Evolutionary conservation across 2,113 vertebrate species (phyloP).

Genomic region (Ictalurus furcatus): DNA sequence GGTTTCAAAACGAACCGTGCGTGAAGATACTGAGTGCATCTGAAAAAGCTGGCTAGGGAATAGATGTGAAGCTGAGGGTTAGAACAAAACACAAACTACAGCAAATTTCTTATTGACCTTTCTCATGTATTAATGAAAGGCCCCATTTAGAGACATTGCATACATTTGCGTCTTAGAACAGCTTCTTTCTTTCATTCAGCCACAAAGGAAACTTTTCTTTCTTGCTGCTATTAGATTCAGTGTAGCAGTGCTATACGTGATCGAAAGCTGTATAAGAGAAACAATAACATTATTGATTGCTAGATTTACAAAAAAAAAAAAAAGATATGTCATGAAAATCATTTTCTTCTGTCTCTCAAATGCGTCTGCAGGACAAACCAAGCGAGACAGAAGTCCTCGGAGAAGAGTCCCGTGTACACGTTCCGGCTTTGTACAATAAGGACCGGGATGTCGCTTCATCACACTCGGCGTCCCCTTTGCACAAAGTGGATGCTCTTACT

Average conservation of each 20-base stretch:
- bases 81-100: not conserved
- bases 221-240: not conserved
- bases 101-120: not conserved
- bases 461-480: slow-evolving; percentile 44
- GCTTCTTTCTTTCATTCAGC: slow-evolving; percentile 26
- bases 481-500: slow-evolving; percentile 66
- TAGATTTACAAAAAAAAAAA: not conserved
- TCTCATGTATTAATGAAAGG: slow-evolving; percentile 14
- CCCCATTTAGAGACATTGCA: slow-evolving; percentile 19
- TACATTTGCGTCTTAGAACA: slow-evolving; percentile 32
- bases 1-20: not conserved
- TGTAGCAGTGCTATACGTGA: not conserved
- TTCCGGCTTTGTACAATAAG: slow-evolving; percentile 63
- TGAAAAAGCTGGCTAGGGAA: not conserved
- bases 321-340: not conserved
- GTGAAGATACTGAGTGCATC: not conserved
- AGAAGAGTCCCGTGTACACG: slow-evolving; percentile 42
- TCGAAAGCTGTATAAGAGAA: not conserved
- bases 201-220: slow-evolving; percentile 39
- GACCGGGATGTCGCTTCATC: slow-evolving; percentile 1
- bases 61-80: not conserved
- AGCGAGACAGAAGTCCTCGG: slow-evolving; percentile 9
- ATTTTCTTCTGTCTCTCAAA: slow-evolving; percentile 14
- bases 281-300: not conserved
- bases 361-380: slow-evolving; percentile 37